Conservation (phyloP, 2,797 vertebrate species). For the Anguilla marmorata region DNA sequence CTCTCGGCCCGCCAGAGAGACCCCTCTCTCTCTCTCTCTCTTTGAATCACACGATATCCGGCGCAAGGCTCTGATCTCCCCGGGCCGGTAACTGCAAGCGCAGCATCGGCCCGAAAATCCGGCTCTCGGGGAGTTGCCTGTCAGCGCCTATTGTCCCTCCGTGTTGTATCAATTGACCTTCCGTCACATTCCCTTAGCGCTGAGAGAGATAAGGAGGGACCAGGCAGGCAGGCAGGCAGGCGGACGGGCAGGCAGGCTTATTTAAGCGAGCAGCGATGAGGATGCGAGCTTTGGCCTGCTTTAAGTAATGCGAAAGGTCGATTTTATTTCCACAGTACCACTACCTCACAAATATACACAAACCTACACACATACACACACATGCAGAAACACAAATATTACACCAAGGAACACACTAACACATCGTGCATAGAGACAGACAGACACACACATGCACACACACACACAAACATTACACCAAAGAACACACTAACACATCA, state of each 20-base stretch:
- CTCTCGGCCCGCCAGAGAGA: constrained; percentile 16
- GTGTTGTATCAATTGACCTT: constrained; percentile 29
- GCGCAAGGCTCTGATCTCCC: constrained; percentile 37
- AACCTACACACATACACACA: background rate
- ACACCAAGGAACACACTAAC: no score
- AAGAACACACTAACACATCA: background rate
- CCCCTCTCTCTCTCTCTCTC: background rate
- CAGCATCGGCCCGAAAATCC: constrained; percentile 18
- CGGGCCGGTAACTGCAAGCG: constrained; percentile 39
- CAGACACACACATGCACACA: background rate
- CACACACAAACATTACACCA: background rate
- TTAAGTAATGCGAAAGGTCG: background rate
- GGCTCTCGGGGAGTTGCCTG: constrained; percentile 36
- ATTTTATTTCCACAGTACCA: background rate
- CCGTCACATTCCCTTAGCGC: constrained; percentile 36
- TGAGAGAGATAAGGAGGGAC: background rate
- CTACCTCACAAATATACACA: background rate
- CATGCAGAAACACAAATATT: background rate
- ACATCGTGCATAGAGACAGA: no score
- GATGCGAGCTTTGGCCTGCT: background rate
- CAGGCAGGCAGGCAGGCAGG: background rate
- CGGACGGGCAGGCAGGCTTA: no score
- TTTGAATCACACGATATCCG: constrained; percentile 40
- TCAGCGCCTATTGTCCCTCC: constrained; percentile 32
- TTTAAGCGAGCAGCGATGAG: background rate